Conservation (phyloP, 2,888 invertebrate genomes). For the Agrilus cyanescens region DNA sequence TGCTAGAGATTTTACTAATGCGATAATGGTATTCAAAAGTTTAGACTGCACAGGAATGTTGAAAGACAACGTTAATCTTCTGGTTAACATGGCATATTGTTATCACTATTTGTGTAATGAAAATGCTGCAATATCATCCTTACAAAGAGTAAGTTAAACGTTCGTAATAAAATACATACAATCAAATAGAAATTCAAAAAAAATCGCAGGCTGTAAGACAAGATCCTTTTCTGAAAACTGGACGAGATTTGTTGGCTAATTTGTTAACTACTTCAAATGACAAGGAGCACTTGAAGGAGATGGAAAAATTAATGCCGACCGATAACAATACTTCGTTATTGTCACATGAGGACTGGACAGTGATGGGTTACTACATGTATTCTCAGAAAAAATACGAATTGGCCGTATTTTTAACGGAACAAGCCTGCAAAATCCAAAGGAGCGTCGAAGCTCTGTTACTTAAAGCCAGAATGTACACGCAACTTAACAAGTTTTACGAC, state of each 20-base stretch:
- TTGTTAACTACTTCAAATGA: constrained; percentile 18
- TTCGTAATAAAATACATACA: background rate
- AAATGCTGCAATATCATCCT: constrained; percentile 45
- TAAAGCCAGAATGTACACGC: constrained; percentile 55
- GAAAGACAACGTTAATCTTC: constrained; percentile 53
- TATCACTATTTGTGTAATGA: constrained; percentile 62
- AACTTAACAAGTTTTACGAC: constrained; percentile 53
- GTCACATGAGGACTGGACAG: constrained; percentile 58
- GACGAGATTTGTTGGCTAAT: constrained; percentile 24
- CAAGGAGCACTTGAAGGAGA: constrained; percentile 25
- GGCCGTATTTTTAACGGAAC: constrained; percentile 61
- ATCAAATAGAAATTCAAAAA: background rate
- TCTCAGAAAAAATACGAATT: constrained; percentile 51
- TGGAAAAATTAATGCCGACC: constrained; percentile 26
- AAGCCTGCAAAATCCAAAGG: constrained; percentile 53
- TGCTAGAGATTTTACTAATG: constrained; percentile 54
- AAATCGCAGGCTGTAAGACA: constrained; percentile 22
- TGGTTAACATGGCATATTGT: constrained; percentile 60
- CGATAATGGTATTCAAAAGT: constrained; percentile 52
- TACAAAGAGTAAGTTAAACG: constrained; percentile 35
- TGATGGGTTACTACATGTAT: constrained; percentile 59
- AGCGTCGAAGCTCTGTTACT: constrained; percentile 61
- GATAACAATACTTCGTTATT: constrained; percentile 27
- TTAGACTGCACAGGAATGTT: constrained; percentile 53
- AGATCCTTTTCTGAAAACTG: constrained; percentile 24